Evolutionary conservation across 2,797 vertebrate species (phyloP).

Genomic region (Sebastolobus altivelis): DNA sequence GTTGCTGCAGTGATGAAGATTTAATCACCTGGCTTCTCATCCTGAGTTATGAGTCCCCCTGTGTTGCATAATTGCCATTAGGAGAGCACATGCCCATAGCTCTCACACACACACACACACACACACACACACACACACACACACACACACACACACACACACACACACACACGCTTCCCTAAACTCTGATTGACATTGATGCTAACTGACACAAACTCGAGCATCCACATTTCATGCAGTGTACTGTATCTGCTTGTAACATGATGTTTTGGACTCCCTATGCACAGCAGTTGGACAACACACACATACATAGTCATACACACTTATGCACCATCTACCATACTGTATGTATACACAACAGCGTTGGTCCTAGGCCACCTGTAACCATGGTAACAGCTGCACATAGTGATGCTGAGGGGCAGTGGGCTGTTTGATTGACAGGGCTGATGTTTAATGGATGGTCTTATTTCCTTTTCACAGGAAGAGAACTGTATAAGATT

Average conservation of each 20-base stretch:
- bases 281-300: conserved; percentile 9
- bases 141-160: not conserved
- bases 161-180: not conserved
- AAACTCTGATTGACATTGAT: not conserved
- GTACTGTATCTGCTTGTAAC: not conserved
- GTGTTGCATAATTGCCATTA: conserved; percentile 43
- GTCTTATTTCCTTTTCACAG: conserved; percentile 31
- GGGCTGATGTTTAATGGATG: conserved; percentile 65
- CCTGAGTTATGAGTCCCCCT: conserved; percentile 76
- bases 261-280: not conserved
- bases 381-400: conserved; percentile 71
- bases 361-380: conserved; percentile 15
- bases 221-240: not conserved
- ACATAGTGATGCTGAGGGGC: conserved; percentile 35
- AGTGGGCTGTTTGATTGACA: conserved; percentile 62
- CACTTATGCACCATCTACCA: conserved; percentile 18
- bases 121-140: not conserved
- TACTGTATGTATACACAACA: conserved; percentile 22
- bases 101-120: conserved; percentile 1
- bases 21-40: conserved; percentile 79
- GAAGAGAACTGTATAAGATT: conserved; percentile 19
- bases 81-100: conserved; percentile 12
- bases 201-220: not conserved
- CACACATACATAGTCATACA: not conserved
- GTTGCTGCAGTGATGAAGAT: conserved; percentile 78